These are phyloP conservation scores for Argopecten irradians DNA, from an alignment of 1,140 invertebrate species.

Conservation along the genomic window DNA sequence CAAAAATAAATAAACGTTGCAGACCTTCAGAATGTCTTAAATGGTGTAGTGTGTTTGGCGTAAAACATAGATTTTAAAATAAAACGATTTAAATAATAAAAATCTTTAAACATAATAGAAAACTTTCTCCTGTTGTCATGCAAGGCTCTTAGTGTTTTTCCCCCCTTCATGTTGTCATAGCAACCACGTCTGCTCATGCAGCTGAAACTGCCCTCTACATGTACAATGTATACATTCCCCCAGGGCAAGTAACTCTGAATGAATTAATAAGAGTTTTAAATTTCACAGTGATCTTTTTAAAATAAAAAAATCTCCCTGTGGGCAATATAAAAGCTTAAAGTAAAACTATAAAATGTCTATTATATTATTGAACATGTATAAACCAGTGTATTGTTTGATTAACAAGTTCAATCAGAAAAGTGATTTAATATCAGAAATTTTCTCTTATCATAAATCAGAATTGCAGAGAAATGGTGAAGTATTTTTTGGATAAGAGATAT, in stretches of 20 bases:
- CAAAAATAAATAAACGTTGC: too few relatives aligned
- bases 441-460: too few relatives aligned
- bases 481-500: background rate
- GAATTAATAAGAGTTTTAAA: background rate
- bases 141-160: background rate
- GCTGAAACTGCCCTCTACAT: background rate
- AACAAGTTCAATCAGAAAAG: too few relatives aligned
- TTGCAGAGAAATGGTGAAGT: background rate
- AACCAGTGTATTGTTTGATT: background rate
- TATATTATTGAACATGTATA: background rate
- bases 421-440: too few relatives aligned
- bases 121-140: background rate
- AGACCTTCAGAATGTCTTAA: background rate
- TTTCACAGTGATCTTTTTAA: background rate
- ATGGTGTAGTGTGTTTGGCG: background rate
- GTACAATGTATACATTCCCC: too few relatives aligned
- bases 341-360: background rate
- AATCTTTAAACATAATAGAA: background rate
- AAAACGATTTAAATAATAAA: background rate
- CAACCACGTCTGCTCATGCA: background rate
- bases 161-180: background rate
- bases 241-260: background rate
- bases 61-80: background rate
- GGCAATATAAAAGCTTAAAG: background rate
- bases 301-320: too few relatives aligned